phyloP scores from a whole-genome alignment of 2,888 invertebrate genomes.

The Lasiommata megera region DNA sequence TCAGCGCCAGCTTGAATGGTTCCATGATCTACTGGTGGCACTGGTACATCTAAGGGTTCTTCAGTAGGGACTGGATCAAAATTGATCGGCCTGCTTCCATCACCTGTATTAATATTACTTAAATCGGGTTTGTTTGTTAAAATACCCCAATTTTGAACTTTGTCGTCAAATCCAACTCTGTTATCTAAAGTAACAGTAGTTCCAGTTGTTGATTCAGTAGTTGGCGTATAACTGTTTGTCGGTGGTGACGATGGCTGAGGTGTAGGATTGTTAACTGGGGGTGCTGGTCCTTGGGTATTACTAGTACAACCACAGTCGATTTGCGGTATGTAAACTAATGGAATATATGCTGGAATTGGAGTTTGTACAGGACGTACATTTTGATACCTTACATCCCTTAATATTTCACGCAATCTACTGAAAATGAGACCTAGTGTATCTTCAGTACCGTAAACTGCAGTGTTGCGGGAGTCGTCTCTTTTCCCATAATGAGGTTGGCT shows the following conservation, averaged over 20 bases:
- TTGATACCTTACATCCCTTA: slow-evolving; percentile 30
- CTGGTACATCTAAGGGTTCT: slow-evolving; percentile 36
- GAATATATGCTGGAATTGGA: slow-evolving; percentile 29
- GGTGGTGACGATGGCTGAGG: slow-evolving; percentile 7
- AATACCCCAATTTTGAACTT: slow-evolving; percentile 57
- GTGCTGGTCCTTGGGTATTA: slow-evolving; percentile 7
- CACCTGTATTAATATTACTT: slow-evolving; percentile 41
- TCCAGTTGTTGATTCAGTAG: slow-evolving; percentile 10
- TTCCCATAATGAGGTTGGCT: slow-evolving; percentile 27
- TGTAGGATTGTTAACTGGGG: slow-evolving; percentile 14
- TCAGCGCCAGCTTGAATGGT: slow-evolving; percentile 38
- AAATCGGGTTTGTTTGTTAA: slow-evolving; percentile 46
- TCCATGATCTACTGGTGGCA: slow-evolving; percentile 50
- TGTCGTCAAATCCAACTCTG: slow-evolving; percentile 53
- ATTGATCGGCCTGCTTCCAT: slow-evolving; percentile 60
- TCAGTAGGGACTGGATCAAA: slow-evolving; percentile 47
- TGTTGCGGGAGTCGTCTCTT: slow-evolving; percentile 31
- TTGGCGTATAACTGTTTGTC: slow-evolving; percentile 12
- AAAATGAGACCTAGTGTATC: slow-evolving; percentile 33
- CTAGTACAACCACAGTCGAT: slow-evolving; percentile 25
- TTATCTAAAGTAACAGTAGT: slow-evolving; percentile 35
- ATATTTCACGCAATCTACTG: slow-evolving; percentile 34
- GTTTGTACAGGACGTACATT: slow-evolving; percentile 18
- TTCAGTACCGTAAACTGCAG: slow-evolving; percentile 32
- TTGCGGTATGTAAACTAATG: slow-evolving; percentile 29